Conservation (phyloP, 2,113 vertebrate genomes). For the Nestor notabilis region DNA sequence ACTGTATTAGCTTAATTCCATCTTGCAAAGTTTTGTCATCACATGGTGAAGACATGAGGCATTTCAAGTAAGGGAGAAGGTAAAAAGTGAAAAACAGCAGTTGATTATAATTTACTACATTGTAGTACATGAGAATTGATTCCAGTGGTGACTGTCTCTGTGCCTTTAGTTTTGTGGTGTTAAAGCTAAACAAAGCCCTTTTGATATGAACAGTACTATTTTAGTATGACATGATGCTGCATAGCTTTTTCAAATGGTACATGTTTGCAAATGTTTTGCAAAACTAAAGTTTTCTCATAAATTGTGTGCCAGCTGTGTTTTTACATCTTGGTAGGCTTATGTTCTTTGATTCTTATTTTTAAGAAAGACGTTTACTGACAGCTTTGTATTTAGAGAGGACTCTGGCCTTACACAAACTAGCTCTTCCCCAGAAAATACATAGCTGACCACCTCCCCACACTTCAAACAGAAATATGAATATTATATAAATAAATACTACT, state of each 20-base stretch:
- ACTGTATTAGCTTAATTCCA: background rate
- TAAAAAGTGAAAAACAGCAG: background rate
- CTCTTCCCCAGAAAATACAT: background rate
- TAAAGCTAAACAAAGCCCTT: background rate
- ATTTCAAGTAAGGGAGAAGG: background rate
- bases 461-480: background rate
- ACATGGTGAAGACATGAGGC: background rate
- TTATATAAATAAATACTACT: background rate
- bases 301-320: background rate
- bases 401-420: background rate
- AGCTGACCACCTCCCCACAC: accelerated
- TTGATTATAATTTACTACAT: background rate
- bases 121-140: background rate
- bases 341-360: background rate
- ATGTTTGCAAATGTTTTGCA: background rate
- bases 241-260: background rate
- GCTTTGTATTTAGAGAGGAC: background rate
- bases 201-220: background rate
- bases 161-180: background rate
- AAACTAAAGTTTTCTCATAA: background rate
- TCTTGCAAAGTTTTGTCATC: background rate
- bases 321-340: background rate
- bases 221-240: background rate
- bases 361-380: background rate
- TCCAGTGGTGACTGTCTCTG: background rate